Evolutionary conservation across 1,140 invertebrate species (phyloP).

Genomic region (Drosophila willistoni): DNA sequence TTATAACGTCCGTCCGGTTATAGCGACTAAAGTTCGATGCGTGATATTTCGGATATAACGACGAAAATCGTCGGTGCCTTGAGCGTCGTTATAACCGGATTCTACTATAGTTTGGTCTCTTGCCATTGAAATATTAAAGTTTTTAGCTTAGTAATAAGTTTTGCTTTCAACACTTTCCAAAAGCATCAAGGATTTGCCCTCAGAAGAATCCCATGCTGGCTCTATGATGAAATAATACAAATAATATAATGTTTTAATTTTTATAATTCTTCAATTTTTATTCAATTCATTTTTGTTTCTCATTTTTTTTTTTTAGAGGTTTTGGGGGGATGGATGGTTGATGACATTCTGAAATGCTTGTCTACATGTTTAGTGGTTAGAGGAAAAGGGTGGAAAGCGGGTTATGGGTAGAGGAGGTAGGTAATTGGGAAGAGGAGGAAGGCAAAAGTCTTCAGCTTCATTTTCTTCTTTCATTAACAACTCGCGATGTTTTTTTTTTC

Average conservation of each 20-base stretch:
- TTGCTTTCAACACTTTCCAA: no score
- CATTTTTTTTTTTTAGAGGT: constrained; percentile 13
- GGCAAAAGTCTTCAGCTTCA: constrained; percentile 5
- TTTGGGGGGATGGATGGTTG: background rate
- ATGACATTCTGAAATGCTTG: background rate
- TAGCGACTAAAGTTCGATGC: no score
- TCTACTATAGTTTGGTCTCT: no score
- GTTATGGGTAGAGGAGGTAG: background rate
- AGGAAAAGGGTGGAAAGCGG: background rate
- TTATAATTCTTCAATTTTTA: constrained; percentile 48
- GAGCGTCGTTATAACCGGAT: no score
- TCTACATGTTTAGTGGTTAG: constrained; percentile 7
- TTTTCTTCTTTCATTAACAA: constrained; percentile 9
- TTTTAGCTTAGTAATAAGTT: no score
- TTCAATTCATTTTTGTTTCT: constrained; percentile 37
- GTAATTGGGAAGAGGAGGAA: background rate
- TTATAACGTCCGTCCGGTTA: no score
- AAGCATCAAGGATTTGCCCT: no score
- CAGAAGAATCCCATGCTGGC: no score
- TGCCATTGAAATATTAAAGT: no score
- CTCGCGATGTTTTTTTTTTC: background rate
- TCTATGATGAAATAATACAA: background rate
- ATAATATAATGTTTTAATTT: constrained; percentile 26
- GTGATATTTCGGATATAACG: no score
- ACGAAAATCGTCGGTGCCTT: no score